Percentiles rank a stretch among this genome's conserved stretches.
Evolutionary conservation across 2,888 invertebrate genomes (phyloP).

Genomic region (Tetranychus piercei): DNA sequence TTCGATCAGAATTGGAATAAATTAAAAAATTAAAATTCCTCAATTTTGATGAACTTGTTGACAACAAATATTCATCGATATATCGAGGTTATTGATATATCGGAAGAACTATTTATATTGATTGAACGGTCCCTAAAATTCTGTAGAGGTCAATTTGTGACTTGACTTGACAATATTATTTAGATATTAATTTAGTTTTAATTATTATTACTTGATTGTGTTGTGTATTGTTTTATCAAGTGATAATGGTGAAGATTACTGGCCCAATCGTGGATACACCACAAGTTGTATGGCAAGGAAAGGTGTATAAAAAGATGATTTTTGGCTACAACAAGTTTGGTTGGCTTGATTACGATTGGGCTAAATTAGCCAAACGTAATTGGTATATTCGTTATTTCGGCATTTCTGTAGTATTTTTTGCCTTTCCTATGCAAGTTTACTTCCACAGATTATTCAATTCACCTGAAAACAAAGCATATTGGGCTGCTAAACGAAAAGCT

Average conservation of each 20-base stretch:
- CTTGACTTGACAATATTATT: too few relatives aligned
- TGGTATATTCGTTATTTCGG: not conserved
- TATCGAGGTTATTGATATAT: too few relatives aligned
- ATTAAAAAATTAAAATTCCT: too few relatives aligned
- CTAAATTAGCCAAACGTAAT: not conserved
- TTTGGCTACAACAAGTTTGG: not conserved
- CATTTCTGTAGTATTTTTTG: not conserved
- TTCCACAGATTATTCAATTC: constrained; percentile 4
- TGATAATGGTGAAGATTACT: not conserved
- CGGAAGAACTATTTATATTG: too few relatives aligned
- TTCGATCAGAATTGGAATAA: too few relatives aligned
- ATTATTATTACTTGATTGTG: too few relatives aligned
- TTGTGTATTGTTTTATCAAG: too few relatives aligned
- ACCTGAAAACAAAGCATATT: not conserved
- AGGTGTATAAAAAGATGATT: not conserved
- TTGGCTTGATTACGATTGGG: not conserved
- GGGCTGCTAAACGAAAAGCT: constrained; percentile 7
- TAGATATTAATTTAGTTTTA: too few relatives aligned
- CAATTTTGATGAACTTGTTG: too few relatives aligned
- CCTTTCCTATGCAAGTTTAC: not conserved
- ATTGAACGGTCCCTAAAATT: too few relatives aligned
- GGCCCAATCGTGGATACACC: not conserved
- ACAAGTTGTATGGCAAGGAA: not conserved
- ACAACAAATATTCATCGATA: too few relatives aligned
- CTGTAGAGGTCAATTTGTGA: too few relatives aligned